Base-by-base conservation (phyloP, 2,797 vertebrate genomes). In the Oceanodroma leucorhoa region DNA sequence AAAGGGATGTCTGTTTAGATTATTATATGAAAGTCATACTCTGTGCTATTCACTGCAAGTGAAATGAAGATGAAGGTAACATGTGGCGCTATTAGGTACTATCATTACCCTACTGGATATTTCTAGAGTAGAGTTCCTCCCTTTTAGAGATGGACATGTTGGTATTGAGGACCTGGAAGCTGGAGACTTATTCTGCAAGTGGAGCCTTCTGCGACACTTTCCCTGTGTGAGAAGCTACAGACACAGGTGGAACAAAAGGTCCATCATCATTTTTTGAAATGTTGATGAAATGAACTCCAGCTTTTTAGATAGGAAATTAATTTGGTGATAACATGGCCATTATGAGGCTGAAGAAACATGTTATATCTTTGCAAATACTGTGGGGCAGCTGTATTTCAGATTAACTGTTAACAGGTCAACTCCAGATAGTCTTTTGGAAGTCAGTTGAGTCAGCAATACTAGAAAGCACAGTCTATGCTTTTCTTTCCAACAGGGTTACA, bases 191-290 rank as follows among this genome's bases (percentile, higher is more conserved):
- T 27, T 85, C 54, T 76, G 30, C 14, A 73, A 79, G 10, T 19
- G 30, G 20, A 69, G 4, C 20, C 5, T 55, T 55, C 36, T 46
- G 16, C 0, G 0, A 65, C 54, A 40, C 4, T 54, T 79, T 61
- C 14, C 5, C 26, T 17, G 2, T 30, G 14, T 50, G 23, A 70
- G 29, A 70, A 64, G 26, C n/a, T 53, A 48, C 3, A 70, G 27
- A 29, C 22, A n/a, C 10, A 62, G 11, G 9, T 77, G 66, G 40
- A 94, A 69, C 4, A 62, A 34, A 82, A 64, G 14, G 2, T 55
- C 38, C 41, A 24, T 41, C 23, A 29, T 2, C 1, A 12, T 14
- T 65, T 60, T 88, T 54, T 46, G 6, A 55, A 78, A 58, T 16
- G 7, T 5, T 32, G 27, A 51, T 53, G 5, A 75, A 91, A 81